A percentile compares a stretch with the other conserved stretches of the same genome.
Conservation (phyloP, 2,888 invertebrate species). For the Candidula unifasciata region DNA sequence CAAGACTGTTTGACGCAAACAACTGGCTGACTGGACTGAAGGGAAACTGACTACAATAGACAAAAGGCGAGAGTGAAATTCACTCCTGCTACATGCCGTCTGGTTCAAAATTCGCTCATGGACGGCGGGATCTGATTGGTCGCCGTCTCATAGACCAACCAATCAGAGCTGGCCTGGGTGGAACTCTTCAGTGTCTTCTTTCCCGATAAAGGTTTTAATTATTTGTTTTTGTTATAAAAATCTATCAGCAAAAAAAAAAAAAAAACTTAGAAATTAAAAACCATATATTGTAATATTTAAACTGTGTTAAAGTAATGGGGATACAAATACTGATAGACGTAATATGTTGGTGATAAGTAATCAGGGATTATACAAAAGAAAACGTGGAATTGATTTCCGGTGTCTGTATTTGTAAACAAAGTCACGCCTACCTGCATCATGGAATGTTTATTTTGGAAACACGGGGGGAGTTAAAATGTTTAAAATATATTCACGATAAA, state of each 20-base stretch:
- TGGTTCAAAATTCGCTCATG: slow-evolving; percentile 33
- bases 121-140: slow-evolving; percentile 11
- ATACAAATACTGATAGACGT: neutral
- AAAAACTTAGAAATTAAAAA: neutral
- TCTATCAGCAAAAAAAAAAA: neutral
- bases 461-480: neutral
- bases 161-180: neutral
- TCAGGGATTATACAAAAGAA: neutral
- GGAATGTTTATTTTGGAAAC: neutral
- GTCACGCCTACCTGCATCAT: neutral
- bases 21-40: neutral
- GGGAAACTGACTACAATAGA: neutral
- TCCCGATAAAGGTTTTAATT: too few relatives aligned
- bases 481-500: too few relatives aligned
- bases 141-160: neutral
- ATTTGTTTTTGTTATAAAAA: neutral
- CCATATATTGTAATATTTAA: neutral
- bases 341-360: neutral
- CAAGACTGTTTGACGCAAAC: neutral
- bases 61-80: neutral
- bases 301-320: neutral
- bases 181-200: neutral
- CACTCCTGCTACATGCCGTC: too few relatives aligned
- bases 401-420: slow-evolving; percentile 32
- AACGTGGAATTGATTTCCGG: slow-evolving; percentile 20